These are phyloP conservation scores for Aplochiton taeniatus DNA, from an alignment of 2,797 vertebrate genomes.

Conservation along the genomic window DNA sequence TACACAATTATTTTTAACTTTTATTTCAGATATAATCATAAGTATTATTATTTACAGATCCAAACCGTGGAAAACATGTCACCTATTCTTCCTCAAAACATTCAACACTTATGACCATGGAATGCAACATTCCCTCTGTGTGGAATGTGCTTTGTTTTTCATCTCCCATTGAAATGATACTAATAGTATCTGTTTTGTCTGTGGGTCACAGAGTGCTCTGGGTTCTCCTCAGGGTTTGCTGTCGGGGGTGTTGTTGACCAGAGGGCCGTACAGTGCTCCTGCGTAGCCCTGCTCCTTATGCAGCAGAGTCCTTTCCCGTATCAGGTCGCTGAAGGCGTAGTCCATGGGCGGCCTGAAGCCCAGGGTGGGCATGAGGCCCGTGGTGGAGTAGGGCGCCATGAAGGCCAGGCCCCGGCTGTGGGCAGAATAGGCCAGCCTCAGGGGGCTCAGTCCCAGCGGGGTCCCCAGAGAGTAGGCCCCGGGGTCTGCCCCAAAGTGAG, in stretches of 20 bases:
- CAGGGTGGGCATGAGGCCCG: conserved; percentile 92
- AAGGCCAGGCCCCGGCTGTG: conserved; percentile 97
- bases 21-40: conserved; percentile 25
- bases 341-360: conserved; percentile 98
- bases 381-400: conserved; percentile 97
- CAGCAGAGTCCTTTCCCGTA: conserved; percentile 92
- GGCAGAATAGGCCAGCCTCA: conserved; percentile 95
- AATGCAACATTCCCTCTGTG: conserved; percentile 34
- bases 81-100: conserved; percentile 56
- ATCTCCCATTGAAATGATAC: not conserved
- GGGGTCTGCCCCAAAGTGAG: conserved; percentile 91
- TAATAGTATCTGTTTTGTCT: no score
- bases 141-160: conserved; percentile 33
- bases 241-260: conserved; percentile 93
- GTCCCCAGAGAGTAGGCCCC: conserved; percentile 87
- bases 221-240: conserved; percentile 83
- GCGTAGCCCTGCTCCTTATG: conserved; percentile 93
- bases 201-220: not conserved
- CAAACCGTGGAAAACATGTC: conserved; percentile 53
- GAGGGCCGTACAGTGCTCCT: conserved; percentile 89
- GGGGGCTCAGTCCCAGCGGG: conserved; percentile 92
- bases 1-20: no score
- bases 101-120: conserved; percentile 71
- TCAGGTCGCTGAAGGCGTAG: conserved; percentile 98
- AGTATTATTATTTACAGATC: conserved; percentile 60